Evolutionary conservation across 2,888 invertebrate species (phyloP), one percentile per base, ranked within the genome.

Genomic region (Abrostola tripartita): DNA sequence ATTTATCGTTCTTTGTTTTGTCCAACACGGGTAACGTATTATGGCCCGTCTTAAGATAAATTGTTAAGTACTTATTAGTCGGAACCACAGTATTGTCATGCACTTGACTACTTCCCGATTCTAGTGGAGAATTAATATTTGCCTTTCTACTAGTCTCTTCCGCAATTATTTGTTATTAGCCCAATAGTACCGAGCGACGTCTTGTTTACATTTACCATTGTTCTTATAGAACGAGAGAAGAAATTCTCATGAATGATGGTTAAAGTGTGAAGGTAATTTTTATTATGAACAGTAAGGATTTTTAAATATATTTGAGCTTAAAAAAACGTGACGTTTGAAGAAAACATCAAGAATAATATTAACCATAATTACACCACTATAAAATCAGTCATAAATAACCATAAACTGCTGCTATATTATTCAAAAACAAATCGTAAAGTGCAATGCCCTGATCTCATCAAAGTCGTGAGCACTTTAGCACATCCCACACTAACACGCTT

Each of bases 401-500:
- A 24, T 41, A 71, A 49, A 14, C 50, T 10, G 41, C 12, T 58
- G 36, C 36, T 50, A 35, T 50, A 50, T 50, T 35, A 36, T 50
- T 37, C 56, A 47, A 52, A 63, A 41, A 36, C 37, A 54, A 69
- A 40, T 49, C 14, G 36, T 40, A 40, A 75, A 61, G 74, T 70
- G 74, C 74, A 72, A 61, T 63, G 60, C 57, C 70, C 74, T 41
- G 60, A 14, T 44, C 57, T 51, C 37, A n/a, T 35, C 57, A 55
- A 58, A 64, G 35, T 72, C 64, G 74, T 74, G 64, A 74, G 50
- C 57, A 63, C 56, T 65, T 64, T 63, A 65, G 35, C 51, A 61
- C 61, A 55, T 66, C 55, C 47, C 49, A 58, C 55, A 49, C 37
- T 55, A 52, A 53, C 36, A 52, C 40, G 9, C 37, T 58, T 75